These are phyloP conservation scores for Parapristionchus giblindavisi DNA, from an alignment of 2,888 invertebrate species.

Conservation along the genomic window DNA sequence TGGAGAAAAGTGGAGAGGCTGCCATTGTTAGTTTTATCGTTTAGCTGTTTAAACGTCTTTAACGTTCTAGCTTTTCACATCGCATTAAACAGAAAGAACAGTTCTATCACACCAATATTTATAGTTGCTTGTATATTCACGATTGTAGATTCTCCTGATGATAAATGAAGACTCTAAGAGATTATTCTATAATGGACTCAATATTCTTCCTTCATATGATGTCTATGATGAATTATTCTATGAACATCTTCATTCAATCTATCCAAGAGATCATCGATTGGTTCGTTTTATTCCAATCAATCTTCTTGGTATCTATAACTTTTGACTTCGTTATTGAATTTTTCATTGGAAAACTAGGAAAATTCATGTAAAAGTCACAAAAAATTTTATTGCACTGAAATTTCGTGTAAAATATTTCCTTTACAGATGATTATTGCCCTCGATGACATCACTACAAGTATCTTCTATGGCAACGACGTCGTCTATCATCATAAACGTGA, in stretches of 20 bases:
- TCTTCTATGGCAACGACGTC: background rate
- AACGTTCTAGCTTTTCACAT: too few species aligned
- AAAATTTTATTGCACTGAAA: too few species aligned
- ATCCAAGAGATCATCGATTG: conserved; percentile 14
- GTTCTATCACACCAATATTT: too few species aligned
- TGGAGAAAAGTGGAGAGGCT: background rate
- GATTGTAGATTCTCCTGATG: too few species aligned
- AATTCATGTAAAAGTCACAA: too few species aligned
- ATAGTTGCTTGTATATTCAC: too few species aligned
- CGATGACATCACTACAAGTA: background rate
- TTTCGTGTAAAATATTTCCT: background rate
- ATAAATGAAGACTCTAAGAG: too few species aligned
- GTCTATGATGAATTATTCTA: background rate
- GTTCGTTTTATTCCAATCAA: background rate
- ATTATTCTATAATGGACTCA: background rate
- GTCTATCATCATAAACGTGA: conserved; percentile 18
- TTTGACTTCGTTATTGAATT: background rate
- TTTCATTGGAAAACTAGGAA: background rate
- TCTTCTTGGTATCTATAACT: background rate
- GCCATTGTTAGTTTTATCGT: background rate
- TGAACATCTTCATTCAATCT: background rate
- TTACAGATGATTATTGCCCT: conserved; percentile 8
- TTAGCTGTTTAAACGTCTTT: too few species aligned
- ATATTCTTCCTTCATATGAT: background rate
- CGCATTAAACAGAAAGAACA: too few species aligned